Percentiles rank a stretch among this genome's conserved stretches.
phyloP scores from a whole-genome alignment of 2,888 invertebrate species.

The Tetragnatha montana region DNA sequence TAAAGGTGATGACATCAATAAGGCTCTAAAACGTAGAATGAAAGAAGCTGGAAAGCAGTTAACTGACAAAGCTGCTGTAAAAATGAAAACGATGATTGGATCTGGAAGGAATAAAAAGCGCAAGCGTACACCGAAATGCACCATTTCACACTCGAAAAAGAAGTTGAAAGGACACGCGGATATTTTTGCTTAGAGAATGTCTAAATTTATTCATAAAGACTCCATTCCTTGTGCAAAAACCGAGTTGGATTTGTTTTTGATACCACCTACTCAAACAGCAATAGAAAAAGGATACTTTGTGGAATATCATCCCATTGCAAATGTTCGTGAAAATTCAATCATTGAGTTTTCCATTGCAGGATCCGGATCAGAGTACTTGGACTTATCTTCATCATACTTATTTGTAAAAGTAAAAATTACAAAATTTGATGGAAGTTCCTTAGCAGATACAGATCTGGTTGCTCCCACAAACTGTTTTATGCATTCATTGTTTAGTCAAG shows the following conservation, averaged over 20 bases:
- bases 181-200: constrained; percentile 17
- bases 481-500: background rate
- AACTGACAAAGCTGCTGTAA: too few species aligned
- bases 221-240: constrained; percentile 7
- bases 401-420: constrained; percentile 51
- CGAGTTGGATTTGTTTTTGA: constrained; percentile 24
- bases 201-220: constrained; percentile 16
- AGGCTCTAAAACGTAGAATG: constrained; percentile 12
- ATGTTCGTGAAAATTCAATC: too few species aligned
- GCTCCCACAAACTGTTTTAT: too few species aligned
- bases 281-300: constrained; percentile 53
- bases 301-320: too few species aligned
- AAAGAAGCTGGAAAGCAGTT: constrained; percentile 15
- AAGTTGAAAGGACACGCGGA: background rate
- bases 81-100: too few species aligned
- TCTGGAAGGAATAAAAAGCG: too few species aligned
- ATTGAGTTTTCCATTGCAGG: background rate
- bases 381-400: constrained; percentile 10
- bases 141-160: too few species aligned
- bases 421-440: too few species aligned
- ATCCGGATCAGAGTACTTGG: constrained; percentile 37
- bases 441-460: too few species aligned
- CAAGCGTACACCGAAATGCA: too few species aligned
- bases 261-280: constrained; percentile 16
- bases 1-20: background rate